Evolutionary conservation across 2,797 vertebrate genomes (phyloP), one percentile per base, ranked within the genome.

Genomic region (Enteromius viviparus): DNA sequence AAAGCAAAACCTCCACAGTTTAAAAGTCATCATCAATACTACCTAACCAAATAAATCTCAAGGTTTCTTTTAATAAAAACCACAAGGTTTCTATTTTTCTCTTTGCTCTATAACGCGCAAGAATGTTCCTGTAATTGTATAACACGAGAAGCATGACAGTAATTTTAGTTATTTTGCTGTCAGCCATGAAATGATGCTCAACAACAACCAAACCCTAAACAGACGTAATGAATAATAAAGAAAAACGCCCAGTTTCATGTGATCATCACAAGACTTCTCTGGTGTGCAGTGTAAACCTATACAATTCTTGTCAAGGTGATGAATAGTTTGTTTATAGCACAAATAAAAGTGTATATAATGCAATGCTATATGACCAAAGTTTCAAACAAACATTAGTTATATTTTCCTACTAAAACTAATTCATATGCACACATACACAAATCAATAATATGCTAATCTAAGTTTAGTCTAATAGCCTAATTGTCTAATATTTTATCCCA

Each of bases 101-200:
- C 53, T 71, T 23, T 58, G n/a, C 55, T 60, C 0, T 29, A 17
- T 10, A 32, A 72, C 4, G 29, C 21, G 34, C 26, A 49, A 17
- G 23, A 71, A 47, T 34, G 37, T 81, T 42, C 17, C 15, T 32
- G 51, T 60, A 47, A 62, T 62, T 47, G 40, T 71, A 17, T 49
- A 60, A 45, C 34, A 60, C 1, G 9, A 49, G 37, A 32, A 72
- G 40, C 8, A 81, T 80, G 68, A 23, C 26, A 60, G 26, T 15
- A 62, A 81, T 62, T 21, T 72, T 14, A 81, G 23, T 62, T 47
- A 62, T 80, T 60, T 70, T 45, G 23, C 65, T 4, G 32, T 55
- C 34, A 80, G 34, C 23, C 49, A 58, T 55, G 34, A 70, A 9
- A 12, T 21, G 5, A 29, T 47, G 37, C 21, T 70, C 19, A 42